A percentile compares a stretch with the other conserved stretches of the same genome.
Evolutionary conservation across 2,888 invertebrate genomes (phyloP).

Genomic region (Elysia crispata): DNA sequence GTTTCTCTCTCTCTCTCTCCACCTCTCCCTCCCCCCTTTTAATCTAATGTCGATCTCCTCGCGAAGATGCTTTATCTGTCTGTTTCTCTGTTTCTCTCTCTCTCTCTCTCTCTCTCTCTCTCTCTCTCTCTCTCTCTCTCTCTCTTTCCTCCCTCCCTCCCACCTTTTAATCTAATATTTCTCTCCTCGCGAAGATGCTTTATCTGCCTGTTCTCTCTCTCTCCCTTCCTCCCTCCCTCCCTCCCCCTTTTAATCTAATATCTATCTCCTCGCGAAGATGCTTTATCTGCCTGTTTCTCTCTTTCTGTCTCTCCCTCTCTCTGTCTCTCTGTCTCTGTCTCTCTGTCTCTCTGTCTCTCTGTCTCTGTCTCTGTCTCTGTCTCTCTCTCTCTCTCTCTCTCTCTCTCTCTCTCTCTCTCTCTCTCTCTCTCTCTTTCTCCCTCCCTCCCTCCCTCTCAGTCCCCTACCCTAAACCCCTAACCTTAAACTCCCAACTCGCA

Average conservation of each 20-base stretch:
- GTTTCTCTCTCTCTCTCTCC: slow-evolving; percentile 1
- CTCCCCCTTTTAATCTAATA: neutral
- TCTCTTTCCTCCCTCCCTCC: neutral
- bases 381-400: neutral
- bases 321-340: neutral
- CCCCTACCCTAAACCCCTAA: too few relatives aligned
- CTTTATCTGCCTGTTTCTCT: neutral
- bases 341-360: too few relatives aligned
- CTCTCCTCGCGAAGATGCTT: too few relatives aligned
- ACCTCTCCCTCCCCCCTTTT: neutral
- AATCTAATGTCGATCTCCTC: neutral
- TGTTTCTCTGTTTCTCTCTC: slow-evolving; percentile 9
- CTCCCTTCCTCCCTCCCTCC: too few relatives aligned
- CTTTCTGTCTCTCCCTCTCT: neutral
- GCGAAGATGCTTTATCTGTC: neutral
- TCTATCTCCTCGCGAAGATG: neutral
- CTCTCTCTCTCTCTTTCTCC: slow-evolving; percentile 23
- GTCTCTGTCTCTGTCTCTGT: neutral
- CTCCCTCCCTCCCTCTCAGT: too few relatives aligned
- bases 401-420: slow-evolving; percentile 12
- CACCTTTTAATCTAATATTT: too few relatives aligned
- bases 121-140: neutral
- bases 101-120: neutral
- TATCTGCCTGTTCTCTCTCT: too few relatives aligned
- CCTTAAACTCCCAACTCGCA: too few relatives aligned